Conservation (phyloP, 2,113 vertebrate species). For the Lasiurus cinereus region DNA sequence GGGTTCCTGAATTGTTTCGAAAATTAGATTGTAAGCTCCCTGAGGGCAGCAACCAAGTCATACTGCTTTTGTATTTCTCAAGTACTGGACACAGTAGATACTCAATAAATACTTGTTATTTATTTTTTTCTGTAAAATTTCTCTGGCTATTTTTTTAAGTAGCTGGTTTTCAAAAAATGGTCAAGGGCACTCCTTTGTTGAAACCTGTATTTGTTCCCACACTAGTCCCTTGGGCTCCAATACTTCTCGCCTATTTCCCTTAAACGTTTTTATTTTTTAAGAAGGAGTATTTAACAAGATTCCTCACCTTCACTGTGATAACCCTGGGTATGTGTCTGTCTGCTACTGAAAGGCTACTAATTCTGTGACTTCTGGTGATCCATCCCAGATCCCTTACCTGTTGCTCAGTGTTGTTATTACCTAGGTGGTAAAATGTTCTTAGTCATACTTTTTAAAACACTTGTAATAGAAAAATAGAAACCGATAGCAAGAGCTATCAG, state of each 20-base stretch:
- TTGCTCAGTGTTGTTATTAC: slow-evolving; percentile 51
- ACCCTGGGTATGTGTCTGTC: slow-evolving; percentile 59
- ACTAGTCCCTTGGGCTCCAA: slow-evolving; percentile 48
- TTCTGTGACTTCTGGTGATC: slow-evolving; percentile 51
- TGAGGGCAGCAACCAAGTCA: slow-evolving; percentile 76
- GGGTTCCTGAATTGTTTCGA: slow-evolving; percentile 68
- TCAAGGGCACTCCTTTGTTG: slow-evolving; percentile 66
- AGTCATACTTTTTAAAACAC: slow-evolving; percentile 59
- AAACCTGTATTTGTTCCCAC: slow-evolving; percentile 46
- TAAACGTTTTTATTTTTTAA: slow-evolving; percentile 65
- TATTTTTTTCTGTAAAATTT: slow-evolving; percentile 82
- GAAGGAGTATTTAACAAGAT: slow-evolving; percentile 59
- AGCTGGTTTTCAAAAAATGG: slow-evolving; percentile 77
- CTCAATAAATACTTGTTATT: slow-evolving; percentile 81
- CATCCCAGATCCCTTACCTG: slow-evolving; percentile 66
- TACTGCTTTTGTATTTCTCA: slow-evolving; percentile 76
- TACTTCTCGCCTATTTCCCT: slow-evolving; percentile 41
- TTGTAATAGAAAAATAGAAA: slow-evolving; percentile 50
- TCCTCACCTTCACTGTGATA: slow-evolving; percentile 39
- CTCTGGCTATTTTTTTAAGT: slow-evolving; percentile 84
- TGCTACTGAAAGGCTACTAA: slow-evolving; percentile 54
- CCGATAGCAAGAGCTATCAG: slow-evolving; percentile 54
- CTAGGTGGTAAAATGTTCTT: slow-evolving; percentile 68
- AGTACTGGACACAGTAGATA: slow-evolving; percentile 78
- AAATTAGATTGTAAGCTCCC: slow-evolving; percentile 83